Evolutionary conservation across 2,797 vertebrate species (phyloP), one percentile per base, ranked within the genome.

Genomic region (Chloroceryle inda): DNA sequence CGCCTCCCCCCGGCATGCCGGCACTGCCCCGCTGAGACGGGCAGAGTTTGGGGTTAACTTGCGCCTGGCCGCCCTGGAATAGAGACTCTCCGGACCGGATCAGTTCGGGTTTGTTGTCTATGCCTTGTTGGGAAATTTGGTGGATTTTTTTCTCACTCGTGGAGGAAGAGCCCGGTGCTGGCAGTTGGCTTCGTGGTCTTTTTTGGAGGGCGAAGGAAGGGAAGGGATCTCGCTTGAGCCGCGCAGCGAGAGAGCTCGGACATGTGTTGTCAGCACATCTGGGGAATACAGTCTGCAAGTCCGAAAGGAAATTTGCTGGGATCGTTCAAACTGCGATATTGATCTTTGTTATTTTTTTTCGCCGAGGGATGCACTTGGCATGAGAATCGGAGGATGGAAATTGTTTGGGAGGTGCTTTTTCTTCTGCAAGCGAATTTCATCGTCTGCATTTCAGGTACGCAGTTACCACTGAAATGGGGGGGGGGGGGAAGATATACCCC

Each of bases 321-420:
- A 98, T 98, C 97, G 94, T 98, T 98, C 98, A 96, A 98, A 98
- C 98, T 98, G 98, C 98, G 97, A 97, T 98, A 98, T 98, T 99
- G 98, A 99, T 98, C 97, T 97, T 92, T 94, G 97, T 96, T 97
- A 91, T 96, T 96, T 94, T 95, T 92, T 98, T 98, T 97, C 98
- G 96, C 98, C 98, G 98, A 98, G 98, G 98, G 97, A 99, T 99
- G 99, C 98, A 98, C 99, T 98, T 99, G 99, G 99, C 98, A 99
- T 99, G 99, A 99, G 98, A 98, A 98, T 98, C 98, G 95, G 98
- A 99, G 97, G 98, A 99, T 99, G 99, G 99, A 99, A 99, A 98
- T 99, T 98, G 98, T 99, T 98, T 99, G 99, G 99, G 99, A 99
- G 98, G 98, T 99, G 98, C 97, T 99, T 97, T 98, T 99, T 98